Evolutionary conservation across 2,888 invertebrate species (phyloP), one percentile per base, ranked within the genome.

Genomic region (Drosophila aldrichi): DNA sequence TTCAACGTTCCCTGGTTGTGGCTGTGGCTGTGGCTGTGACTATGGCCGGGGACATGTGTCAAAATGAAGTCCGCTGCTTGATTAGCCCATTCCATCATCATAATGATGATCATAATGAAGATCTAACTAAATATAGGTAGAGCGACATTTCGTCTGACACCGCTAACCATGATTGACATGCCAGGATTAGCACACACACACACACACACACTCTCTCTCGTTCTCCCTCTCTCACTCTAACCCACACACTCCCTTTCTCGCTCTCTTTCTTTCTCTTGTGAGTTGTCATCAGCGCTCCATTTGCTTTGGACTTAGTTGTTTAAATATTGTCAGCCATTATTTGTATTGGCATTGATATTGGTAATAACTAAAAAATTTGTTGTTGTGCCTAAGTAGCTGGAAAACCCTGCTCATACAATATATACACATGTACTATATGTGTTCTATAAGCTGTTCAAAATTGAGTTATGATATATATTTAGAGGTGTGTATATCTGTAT

Each of bases 271-370:
- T 44, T 10, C 34, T 16, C 20, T 12, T 10, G 20, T 2, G 14
- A 32, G 6, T 12, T 38, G 14, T 43, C 69, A 68, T 73, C 64
- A 56, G 71, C 71, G 69, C 67, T 70, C 62, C 85, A 88, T 84
- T 85, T 85, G 68, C 71, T 63, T 77, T 79, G 66, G 89, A 68
- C 72, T 85, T 83, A 89, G 81, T 81, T 89, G 79, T 75, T 66
- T 67, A 89, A 85, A 87, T 71, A 71, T 64, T 58, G 74, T 76
- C 59, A 44, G 3, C 43, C 68, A 56, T 40, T 84, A 76, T 88
- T 86, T 88, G 81, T 83, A 84, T 88, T 88, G 84, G 70, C 78
- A 82, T 78, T 78, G 89, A 84, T 84, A 83, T 88, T 81, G 79
- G 78, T 84, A 83, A 84, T 86, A 88, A 70, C 87, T 72, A 58